Conservation (phyloP, 2,797 vertebrate species). For the Yasuhikotakia modesta region DNA sequence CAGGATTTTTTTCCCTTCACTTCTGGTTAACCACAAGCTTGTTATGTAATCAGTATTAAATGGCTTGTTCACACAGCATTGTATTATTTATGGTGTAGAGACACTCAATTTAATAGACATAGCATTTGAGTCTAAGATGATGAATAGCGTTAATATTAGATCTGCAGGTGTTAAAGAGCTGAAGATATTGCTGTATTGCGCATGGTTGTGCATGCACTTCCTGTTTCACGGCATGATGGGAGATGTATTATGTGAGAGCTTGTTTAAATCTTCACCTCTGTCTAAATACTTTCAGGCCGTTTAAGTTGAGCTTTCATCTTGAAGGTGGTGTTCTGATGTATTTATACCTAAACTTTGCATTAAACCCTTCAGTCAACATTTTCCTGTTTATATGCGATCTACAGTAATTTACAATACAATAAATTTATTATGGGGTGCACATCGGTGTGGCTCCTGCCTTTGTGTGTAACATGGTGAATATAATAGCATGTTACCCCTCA, state of each 20-base stretch:
- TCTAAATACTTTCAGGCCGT: background rate
- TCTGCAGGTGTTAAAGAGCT: background rate
- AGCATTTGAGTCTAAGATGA: background rate
- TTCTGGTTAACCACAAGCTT: conserved; percentile 24
- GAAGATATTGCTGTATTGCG: conserved; percentile 24
- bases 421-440: background rate
- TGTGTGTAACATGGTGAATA: background rate
- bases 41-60: background rate
- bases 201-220: conserved; percentile 76
- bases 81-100: background rate
- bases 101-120: background rate
- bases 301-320: background rate
- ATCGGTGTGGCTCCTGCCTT: background rate
- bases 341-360: background rate
- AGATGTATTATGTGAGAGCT: conserved; percentile 50
- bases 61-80: background rate
- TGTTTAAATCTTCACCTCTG: background rate
- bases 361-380: background rate
- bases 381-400: background rate
- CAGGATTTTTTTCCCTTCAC: conserved; percentile 38
- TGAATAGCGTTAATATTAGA: background rate
- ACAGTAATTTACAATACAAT: too few species aligned
- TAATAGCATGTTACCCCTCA: background rate
- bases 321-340: background rate
- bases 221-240: conserved; percentile 81